These are phyloP conservation scores for Lipophrys pholis DNA, from an alignment of 2,113 vertebrate species.

Conservation along the genomic window DNA sequence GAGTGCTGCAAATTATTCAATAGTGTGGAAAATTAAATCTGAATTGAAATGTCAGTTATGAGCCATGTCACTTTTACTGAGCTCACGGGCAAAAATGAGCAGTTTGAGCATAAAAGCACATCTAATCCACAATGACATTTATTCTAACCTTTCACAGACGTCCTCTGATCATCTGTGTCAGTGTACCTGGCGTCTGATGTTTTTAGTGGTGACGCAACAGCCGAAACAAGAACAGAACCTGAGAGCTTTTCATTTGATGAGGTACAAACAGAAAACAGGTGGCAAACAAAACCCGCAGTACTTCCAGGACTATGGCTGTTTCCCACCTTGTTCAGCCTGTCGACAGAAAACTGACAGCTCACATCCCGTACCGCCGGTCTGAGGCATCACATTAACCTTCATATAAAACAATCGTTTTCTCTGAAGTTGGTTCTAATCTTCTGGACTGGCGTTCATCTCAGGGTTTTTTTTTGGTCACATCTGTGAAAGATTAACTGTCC, in stretches of 20 bases:
- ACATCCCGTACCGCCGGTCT: neutral
- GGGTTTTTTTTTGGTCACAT: no score
- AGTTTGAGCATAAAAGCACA: constrained; percentile 3
- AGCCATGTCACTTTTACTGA: neutral
- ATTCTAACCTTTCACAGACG: neutral
- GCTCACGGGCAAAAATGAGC: neutral
- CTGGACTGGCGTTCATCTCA: no score
- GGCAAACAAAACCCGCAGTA: constrained; percentile 20
- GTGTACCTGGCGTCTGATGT: constrained; percentile 10
- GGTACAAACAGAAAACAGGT: constrained; percentile 58
- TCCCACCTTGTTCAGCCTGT: constrained; percentile 31
- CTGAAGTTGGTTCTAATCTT: no score
- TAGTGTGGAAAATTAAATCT: no score
- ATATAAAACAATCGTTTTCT: no score
- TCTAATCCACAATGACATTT: constrained; percentile 1
- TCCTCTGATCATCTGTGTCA: no score
- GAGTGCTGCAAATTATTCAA: no score
- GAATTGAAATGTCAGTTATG: no score
- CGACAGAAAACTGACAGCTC: constrained; percentile 43
- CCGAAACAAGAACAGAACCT: constrained; percentile 37
- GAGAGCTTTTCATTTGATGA: constrained; percentile 43
- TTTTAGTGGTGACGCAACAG: constrained; percentile 30
- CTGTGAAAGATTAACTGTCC: no score
- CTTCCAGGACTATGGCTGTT: constrained; percentile 34
- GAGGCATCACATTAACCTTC: no score